Evolutionary conservation across 2,888 invertebrate species (phyloP), one percentile per base, ranked within the genome.

Genomic region (Brachyptera putata): DNA sequence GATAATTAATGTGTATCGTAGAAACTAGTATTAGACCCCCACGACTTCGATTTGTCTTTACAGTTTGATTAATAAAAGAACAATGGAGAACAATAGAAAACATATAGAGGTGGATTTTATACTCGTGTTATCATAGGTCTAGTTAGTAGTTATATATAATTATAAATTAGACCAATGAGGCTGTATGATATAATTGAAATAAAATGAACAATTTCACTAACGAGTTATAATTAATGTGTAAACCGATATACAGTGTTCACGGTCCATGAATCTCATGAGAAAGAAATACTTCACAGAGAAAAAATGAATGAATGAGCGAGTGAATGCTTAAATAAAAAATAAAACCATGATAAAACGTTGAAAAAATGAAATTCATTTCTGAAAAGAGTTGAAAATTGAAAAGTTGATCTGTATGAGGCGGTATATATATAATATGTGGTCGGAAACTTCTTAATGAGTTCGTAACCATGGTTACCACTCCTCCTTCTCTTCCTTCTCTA

Each of bases 401-500:
- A 57, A 57, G 46, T 57, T 57, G 16, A 30, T 26, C 21, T 25
- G 24, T 48, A 24, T 24, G 46, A 22, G 46, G 46, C 30, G 26
- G 24, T 43, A 34, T n/a, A n/a, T n/a, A n/a, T n/a, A n/a, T n/a
- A n/a, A n/a, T n/a, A n/a, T n/a, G n/a, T n/a, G 48, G 22, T 24
- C 13, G 14, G 48, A 57, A 57, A 57, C 46, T 57, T 48, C 57
- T 48, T 57, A 57, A 57, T 57, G 57, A 57, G 57, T 57, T 57
- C 46, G 57, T 36, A 48, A 30, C 43, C 30, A 46, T 11, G 43
- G 41, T 46, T 39, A 4, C 46, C 48, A 30, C n/a, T n/a, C n/a
- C n/a, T n/a, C 36, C 26, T 11, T 30, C 34, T 21, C 14, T 18
- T 16, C 14, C 55, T 36, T 55, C 34, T 30, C 9, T 13, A 9